Percentiles rank a stretch among this genome's conserved stretches.
These are phyloP conservation scores for Melitaea cinxia DNA, from an alignment of 1,140 invertebrate genomes.

Conservation along the genomic window DNA sequence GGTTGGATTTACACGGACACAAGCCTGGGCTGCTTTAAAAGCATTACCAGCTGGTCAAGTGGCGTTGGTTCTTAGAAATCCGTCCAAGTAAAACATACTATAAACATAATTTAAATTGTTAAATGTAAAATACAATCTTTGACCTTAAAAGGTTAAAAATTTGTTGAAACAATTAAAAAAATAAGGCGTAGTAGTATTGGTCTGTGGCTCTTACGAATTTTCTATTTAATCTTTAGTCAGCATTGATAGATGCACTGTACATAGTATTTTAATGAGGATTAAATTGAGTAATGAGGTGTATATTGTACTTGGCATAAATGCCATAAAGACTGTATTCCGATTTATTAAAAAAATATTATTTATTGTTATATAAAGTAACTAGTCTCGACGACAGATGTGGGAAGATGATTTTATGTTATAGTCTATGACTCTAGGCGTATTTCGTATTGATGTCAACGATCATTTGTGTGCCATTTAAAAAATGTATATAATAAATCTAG, in stretches of 20 bases:
- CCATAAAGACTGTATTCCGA: constrained; percentile 61
- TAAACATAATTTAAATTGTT: not conserved
- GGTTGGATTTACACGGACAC: constrained; percentile 92
- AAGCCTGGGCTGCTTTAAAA: constrained; percentile 96
- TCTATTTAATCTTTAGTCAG: constrained; percentile 25
- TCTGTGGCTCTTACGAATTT: constrained; percentile 4
- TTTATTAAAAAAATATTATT: constrained; percentile 66
- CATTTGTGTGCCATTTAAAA: constrained; percentile 55
- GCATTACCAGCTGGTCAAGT: constrained; percentile 91
- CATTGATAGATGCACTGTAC: constrained; percentile 30
- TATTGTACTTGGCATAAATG: constrained; percentile 20
- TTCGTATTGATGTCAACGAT: constrained; percentile 14
- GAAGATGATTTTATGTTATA: constrained; percentile 11
- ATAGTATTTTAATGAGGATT: constrained; percentile 26
- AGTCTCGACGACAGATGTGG: constrained; percentile 50
- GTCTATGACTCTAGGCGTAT: constrained; percentile 10
- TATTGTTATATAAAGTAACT: constrained; percentile 67
- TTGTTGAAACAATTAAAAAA: not conserved
- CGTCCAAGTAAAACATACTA: constrained; percentile 16
- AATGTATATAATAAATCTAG: not conserved
- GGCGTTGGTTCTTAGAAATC: constrained; percentile 73
- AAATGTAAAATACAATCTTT: not conserved
- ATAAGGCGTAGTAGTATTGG: not conserved
- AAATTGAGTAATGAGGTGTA: constrained; percentile 7
- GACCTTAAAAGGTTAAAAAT: not conserved